Percentiles rank a stretch among this genome's conserved stretches.
Evolutionary conservation across 2,888 invertebrate species (phyloP).

Genomic region (Epirrhoe alternata): DNA sequence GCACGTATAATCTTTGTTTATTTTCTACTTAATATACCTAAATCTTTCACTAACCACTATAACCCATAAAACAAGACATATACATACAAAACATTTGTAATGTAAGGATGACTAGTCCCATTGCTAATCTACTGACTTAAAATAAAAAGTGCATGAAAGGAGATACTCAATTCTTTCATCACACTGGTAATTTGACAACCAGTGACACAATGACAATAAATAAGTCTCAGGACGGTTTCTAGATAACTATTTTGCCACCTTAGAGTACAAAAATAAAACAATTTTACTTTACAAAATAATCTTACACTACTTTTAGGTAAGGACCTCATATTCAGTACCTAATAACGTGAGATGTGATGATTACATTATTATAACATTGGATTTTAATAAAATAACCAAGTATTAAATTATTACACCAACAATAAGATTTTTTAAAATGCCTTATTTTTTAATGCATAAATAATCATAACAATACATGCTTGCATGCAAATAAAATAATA

Average conservation of each 20-base stretch:
- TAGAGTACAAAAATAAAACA: conserved; percentile 22
- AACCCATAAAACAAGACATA: conserved; percentile 22
- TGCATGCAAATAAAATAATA: background rate
- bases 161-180: conserved; percentile 8
- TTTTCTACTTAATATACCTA: conserved; percentile 18
- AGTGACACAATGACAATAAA: conserved; percentile 29
- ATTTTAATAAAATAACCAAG: background rate
- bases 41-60: conserved; percentile 28
- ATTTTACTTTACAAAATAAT: conserved; percentile 6
- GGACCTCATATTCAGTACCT: background rate
- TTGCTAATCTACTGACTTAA: conserved; percentile 28
- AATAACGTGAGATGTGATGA: background rate
- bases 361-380: background rate
- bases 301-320: background rate
- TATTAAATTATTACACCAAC: too few relatives aligned
- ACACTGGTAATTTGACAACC: conserved; percentile 4
- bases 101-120: conserved; percentile 50
- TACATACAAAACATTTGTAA: conserved; percentile 10
- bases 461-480: background rate
- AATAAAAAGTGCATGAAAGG: conserved; percentile 2
- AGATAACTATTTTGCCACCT: conserved; percentile 34
- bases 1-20: conserved; percentile 15
- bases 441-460: background rate
- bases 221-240: conserved; percentile 43
- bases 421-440: background rate